Percentiles rank a stretch among this genome's conserved stretches.
Evolutionary conservation across 2,797 vertebrate genomes (phyloP).

Genomic region (Salarias fasciatus): DNA sequence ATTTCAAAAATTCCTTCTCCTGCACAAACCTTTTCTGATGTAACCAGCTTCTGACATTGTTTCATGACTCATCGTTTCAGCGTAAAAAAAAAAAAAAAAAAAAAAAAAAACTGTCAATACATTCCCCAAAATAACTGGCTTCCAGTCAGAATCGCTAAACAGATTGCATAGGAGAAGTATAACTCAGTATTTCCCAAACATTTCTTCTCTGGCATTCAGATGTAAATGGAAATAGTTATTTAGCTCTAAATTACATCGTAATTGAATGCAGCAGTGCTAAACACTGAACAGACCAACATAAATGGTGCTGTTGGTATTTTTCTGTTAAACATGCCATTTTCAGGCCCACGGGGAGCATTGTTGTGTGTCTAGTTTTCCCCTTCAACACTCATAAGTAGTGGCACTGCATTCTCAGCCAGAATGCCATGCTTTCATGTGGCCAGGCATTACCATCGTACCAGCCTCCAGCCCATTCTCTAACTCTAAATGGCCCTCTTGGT

Average conservation of each 20-base stretch:
- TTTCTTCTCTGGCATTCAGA: background rate
- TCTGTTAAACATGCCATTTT: conserved; percentile 30
- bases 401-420: conserved; percentile 34
- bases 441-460: conserved; percentile 32
- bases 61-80: conserved; percentile 40
- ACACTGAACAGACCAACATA: conserved; percentile 2
- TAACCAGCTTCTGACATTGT: conserved; percentile 45
- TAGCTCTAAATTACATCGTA: conserved; percentile 27
- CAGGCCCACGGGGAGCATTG: conserved; percentile 28
- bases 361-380: conserved; percentile 31
- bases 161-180: conserved; percentile 21
- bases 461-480: conserved; percentile 55
- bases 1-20: conserved; percentile 23
- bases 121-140: conserved; percentile 41
- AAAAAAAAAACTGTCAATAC: conserved; percentile 17
- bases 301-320: conserved; percentile 35
- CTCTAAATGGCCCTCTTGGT: conserved; percentile 57
- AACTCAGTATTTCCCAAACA: conserved; percentile 24
- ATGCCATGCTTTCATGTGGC: conserved; percentile 64
- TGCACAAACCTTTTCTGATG: conserved; percentile 38
- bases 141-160: conserved; percentile 28
- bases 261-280: conserved; percentile 19
- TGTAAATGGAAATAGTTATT: conserved; percentile 28
- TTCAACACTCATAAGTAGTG: conserved; percentile 44
- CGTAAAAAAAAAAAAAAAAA: too few species aligned